These are phyloP conservation scores for Netelia inedita DNA, from an alignment of 2,888 invertebrate genomes.

Conservation along the genomic window DNA sequence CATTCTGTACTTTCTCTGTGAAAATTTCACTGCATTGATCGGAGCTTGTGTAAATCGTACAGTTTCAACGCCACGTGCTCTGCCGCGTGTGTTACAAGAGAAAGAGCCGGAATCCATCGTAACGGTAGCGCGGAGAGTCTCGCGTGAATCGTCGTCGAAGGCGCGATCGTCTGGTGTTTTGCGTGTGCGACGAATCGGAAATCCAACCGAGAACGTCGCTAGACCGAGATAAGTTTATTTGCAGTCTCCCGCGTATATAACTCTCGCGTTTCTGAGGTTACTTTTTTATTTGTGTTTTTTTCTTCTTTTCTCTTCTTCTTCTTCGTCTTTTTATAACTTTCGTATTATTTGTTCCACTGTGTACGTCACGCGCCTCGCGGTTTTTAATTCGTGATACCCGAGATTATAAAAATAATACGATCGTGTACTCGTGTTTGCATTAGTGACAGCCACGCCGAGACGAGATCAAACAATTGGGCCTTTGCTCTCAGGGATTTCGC, in stretches of 20 bases:
- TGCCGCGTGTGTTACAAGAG: background rate
- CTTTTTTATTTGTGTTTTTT: background rate
- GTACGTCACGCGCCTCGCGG: background rate
- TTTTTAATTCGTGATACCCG: background rate
- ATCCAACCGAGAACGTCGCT: constrained; percentile 14
- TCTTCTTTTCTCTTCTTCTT: background rate
- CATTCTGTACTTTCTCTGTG: background rate
- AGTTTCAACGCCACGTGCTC: background rate
- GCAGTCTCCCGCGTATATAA: constrained; percentile 11
- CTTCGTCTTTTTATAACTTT: no score
- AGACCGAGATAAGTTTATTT: constrained; percentile 53
- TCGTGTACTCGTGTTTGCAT: background rate
- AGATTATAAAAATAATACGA: constrained; percentile 32
- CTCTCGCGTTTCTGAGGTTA: background rate
- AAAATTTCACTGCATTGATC: background rate
- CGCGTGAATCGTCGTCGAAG: constrained; percentile 21
- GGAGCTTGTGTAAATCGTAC: background rate
- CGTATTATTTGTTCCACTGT: no score
- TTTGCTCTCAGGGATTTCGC: background rate
- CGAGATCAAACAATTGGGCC: constrained; percentile 32
- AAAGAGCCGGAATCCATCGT: constrained; percentile 19
- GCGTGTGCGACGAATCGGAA: constrained; percentile 14
- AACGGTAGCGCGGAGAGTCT: background rate
- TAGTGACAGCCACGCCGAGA: constrained; percentile 5
- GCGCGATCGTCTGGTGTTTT: constrained; percentile 1